Conservation (phyloP, 2,888 invertebrate genomes). For the Marronus borbonicus region DNA sequence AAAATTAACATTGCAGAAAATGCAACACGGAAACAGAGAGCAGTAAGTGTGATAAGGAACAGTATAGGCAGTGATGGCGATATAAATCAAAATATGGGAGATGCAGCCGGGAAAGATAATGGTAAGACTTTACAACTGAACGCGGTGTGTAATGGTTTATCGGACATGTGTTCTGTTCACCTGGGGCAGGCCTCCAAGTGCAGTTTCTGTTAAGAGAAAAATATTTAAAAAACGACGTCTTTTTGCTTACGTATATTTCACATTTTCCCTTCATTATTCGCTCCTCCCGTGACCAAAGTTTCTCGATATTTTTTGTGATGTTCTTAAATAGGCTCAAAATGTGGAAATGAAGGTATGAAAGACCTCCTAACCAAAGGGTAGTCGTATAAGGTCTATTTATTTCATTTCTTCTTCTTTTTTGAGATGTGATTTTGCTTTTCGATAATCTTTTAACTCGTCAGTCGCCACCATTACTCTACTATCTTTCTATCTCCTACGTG, state of each 20-base stretch:
- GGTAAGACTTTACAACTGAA: conserved; percentile 63
- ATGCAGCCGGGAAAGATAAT: conserved; percentile 50
- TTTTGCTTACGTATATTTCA: conserved; percentile 18
- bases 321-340: conserved; percentile 44
- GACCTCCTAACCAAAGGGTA: conserved; percentile 52
- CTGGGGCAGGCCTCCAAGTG: conserved; percentile 74
- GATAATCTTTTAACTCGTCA: conserved; percentile 5
- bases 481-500: conserved; percentile 26
- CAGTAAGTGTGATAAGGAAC: conserved; percentile 68
- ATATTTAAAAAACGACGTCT: neutral
- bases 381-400: conserved; percentile 52
- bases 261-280: conserved; percentile 29
- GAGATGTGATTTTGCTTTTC: neutral
- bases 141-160: conserved; percentile 70
- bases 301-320: conserved; percentile 30
- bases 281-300: conserved; percentile 37
- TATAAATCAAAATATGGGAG: conserved; percentile 72
- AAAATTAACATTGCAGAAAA: conserved; percentile 69
- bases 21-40: conserved; percentile 68
- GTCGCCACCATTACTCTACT: conserved; percentile 6
- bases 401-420: conserved; percentile 14
- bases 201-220: conserved; percentile 72
- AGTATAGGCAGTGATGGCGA: conserved; percentile 70
- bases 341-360: conserved; percentile 40
- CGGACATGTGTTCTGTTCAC: conserved; percentile 73